Base-by-base conservation (phyloP, 1,140 invertebrate species). In the Chymomyza costata region DNA sequence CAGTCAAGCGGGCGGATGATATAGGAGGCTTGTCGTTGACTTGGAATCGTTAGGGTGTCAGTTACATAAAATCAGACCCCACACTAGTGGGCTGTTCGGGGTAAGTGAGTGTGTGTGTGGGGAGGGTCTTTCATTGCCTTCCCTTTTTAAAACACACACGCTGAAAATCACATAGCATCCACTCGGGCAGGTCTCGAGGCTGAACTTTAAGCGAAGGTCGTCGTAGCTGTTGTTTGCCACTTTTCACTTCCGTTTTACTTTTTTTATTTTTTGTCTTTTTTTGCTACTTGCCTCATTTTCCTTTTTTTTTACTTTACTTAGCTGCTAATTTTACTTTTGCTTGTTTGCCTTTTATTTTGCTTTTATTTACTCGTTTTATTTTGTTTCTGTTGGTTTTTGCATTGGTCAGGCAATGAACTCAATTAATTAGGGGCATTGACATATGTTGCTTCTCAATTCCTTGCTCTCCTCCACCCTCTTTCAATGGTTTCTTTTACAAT, bases 171-270 rank as follows among this genome's bases (percentile, higher is more conserved):
- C n/a, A 25, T 5, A 5, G 21, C 21, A 25, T 25, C 3, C 21
- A 25, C 21, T 25, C 21, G 21, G 21, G 21, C n/a, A n/a, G n/a
- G n/a, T n/a, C n/a, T n/a, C n/a, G n/a, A n/a, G 64, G 63, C 50
- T 76, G 73, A 78, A 78, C 71, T 76, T 71, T 64, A 64, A 64
- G 51, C 71, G 71, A 78, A 78, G 71, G 71, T 80, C 71, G 62
- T 78, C 71, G 31, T 56, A 51, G 46, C 18, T 28, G 31, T 35
- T 11, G 52, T 49, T 59, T 47, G 62, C 54, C 46, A 60, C 57
- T 60, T n/a, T n/a, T 48, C 44, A 54, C 55, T 54, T 49, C 18
- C 21, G 15, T 47, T 45, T 30, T 58, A 52, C 53, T 45, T 38
- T 51, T 58, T 28, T 39, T 44, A 21, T 37, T 45, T 46, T 53